Percentiles rank a stretch among this genome's conserved stretches.
These are phyloP conservation scores for Elephantulus edwardii DNA, from an alignment of 2,113 vertebrate species.

Conservation along the genomic window DNA sequence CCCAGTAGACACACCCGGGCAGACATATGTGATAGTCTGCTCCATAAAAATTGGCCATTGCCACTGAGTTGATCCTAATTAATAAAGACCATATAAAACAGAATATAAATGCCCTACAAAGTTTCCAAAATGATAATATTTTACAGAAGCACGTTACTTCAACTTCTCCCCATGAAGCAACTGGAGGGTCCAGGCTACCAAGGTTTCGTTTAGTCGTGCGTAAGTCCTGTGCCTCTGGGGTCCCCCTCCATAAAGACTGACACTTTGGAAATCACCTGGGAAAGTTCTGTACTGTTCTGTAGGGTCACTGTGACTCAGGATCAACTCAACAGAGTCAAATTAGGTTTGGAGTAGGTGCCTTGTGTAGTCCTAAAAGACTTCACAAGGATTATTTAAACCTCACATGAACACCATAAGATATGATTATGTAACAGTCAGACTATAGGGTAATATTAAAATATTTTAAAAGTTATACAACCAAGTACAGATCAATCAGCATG, in stretches of 20 bases:
- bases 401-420: neutral
- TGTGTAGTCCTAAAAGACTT: neutral
- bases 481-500: neutral
- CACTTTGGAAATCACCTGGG: neutral
- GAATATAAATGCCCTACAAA: no score
- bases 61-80: no score
- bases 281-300: neutral
- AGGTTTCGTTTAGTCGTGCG: no score
- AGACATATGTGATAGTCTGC: no score
- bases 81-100: no score
- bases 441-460: neutral
- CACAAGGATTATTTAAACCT: neutral
- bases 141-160: no score
- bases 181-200: no score
- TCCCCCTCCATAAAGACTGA: neutral
- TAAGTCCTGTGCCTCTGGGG: no score
- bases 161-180: no score
- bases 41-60: no score
- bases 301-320: neutral
- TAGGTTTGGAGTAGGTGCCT: neutral
- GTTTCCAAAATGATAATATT: no score
- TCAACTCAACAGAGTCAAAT: neutral
- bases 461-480: neutral
- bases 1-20: no score
- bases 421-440: neutral